Conservation (phyloP, 2,797 vertebrate genomes). For the Acanthiza pusilla region DNA sequence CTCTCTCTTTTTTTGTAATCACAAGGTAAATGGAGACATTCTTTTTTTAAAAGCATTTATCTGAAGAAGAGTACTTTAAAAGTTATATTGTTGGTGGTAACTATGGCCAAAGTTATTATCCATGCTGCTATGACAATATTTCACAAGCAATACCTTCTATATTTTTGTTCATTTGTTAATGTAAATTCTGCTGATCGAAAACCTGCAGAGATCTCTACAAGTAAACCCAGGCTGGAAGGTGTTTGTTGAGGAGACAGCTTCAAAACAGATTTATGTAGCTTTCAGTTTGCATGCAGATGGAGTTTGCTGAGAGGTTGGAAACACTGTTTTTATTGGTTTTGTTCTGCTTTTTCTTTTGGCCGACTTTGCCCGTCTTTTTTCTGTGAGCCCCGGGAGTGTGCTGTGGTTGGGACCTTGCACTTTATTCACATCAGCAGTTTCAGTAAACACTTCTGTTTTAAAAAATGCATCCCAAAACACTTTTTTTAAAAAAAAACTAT, state of each 20-base stretch:
- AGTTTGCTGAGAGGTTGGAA: not conserved
- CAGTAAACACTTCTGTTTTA: not conserved
- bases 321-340: not conserved
- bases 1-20: not conserved
- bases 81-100: not conserved
- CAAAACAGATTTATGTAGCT: not conserved
- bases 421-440: conserved; percentile 33
- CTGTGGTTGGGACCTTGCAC: conserved; percentile 19
- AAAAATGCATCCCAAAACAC: no score
- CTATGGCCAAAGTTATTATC: not conserved
- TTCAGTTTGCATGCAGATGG: conserved; percentile 1
- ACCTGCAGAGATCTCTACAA: not conserved
- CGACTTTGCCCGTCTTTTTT: not conserved
- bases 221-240: not conserved
- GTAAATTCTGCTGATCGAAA: not conserved
- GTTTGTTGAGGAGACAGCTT: not conserved
- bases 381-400: not conserved
- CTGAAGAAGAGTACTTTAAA: not conserved
- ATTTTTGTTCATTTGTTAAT: accelerated
- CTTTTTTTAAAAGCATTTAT: accelerated
- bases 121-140: not conserved
- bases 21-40: accelerated
- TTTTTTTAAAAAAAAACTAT: not conserved
- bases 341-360: conserved; percentile 18
- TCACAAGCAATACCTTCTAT: not conserved